phyloP scores from a whole-genome alignment of 2,888 invertebrate species.

The Caenorhabditis wallacei region DNA sequence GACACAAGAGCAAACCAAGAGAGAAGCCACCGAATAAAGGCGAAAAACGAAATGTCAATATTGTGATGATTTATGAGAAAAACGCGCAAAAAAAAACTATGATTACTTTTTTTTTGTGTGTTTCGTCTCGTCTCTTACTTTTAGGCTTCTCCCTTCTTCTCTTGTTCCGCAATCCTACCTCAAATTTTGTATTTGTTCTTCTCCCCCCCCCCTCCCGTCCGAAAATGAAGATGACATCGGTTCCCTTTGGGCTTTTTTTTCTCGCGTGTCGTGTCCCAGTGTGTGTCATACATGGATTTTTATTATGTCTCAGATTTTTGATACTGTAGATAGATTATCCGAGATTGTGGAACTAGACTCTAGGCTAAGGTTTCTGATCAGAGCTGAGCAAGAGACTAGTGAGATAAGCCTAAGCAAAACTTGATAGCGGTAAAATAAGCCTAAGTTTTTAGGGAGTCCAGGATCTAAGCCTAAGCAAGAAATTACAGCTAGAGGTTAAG shows the following conservation, averaged over 20 bases:
- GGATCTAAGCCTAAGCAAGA: too few relatives aligned
- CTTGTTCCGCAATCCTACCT: slow-evolving; percentile 49
- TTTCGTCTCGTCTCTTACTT: neutral
- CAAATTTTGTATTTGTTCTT: slow-evolving; percentile 57
- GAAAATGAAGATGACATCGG: slow-evolving; percentile 17
- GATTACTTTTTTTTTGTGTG: slow-evolving; percentile 34
- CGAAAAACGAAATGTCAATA: slow-evolving; percentile 64
- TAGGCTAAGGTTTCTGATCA: too few relatives aligned
- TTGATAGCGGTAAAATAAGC: too few relatives aligned
- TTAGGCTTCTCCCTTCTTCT: neutral
- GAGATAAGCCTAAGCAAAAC: too few relatives aligned
- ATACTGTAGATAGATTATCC: too few relatives aligned
- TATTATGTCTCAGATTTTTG: neutral
- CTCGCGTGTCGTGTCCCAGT: slow-evolving; percentile 11
- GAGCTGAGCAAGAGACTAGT: too few relatives aligned
- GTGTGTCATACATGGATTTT: slow-evolving; percentile 28
- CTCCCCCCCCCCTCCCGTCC: neutral
- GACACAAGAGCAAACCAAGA: too few relatives aligned
- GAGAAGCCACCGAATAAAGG: slow-evolving; percentile 58
- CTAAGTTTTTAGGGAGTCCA: too few relatives aligned
- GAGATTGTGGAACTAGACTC: too few relatives aligned
- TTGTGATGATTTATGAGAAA: slow-evolving; percentile 63
- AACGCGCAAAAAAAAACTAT: slow-evolving; percentile 37
- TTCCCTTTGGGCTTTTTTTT: too few relatives aligned
- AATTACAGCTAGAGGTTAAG: too few relatives aligned